phyloP scores from a whole-genome alignment of 1,140 invertebrate species.

The Charaxes varanes region DNA sequence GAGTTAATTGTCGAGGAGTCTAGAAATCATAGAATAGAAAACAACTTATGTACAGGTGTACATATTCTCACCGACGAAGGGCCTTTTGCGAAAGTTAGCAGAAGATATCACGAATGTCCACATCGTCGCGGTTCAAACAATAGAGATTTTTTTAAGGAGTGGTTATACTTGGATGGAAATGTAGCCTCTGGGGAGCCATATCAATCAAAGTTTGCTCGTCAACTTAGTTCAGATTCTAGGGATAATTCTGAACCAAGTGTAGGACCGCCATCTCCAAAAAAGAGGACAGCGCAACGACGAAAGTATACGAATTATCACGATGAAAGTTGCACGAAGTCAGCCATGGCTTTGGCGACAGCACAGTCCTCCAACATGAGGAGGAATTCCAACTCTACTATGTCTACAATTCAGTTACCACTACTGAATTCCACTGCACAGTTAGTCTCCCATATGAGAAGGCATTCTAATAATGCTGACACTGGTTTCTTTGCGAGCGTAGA shows the following conservation, averaged over 20 bases:
- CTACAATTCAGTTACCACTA: conserved; percentile 74
- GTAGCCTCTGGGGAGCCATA: conserved; percentile 58
- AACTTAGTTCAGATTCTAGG: conserved; percentile 68
- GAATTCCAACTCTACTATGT: conserved; percentile 77
- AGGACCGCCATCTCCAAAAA: conserved; percentile 62
- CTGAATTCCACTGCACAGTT: conserved; percentile 66
- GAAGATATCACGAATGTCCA: conserved; percentile 54
- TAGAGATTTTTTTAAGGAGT: conserved; percentile 64
- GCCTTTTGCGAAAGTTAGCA: conserved; percentile 55
- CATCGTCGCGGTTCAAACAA: conserved; percentile 48
- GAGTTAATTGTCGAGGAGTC: conserved; percentile 59
- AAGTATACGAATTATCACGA: conserved; percentile 63
- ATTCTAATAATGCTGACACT: conserved; percentile 78
- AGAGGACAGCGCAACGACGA: conserved; percentile 48
- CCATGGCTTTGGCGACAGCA: conserved; percentile 56
- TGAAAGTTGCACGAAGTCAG: conserved; percentile 67
- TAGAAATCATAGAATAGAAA: conserved; percentile 47
- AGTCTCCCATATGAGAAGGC: conserved; percentile 72
- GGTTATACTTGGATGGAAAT: conserved; percentile 55
- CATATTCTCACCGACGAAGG: conserved; percentile 59
- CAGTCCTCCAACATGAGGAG: conserved; percentile 71
- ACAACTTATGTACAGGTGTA: conserved; percentile 48
- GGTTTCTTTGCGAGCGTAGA: conserved; percentile 74
- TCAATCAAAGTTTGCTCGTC: conserved; percentile 62
- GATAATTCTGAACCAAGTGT: conserved; percentile 69